Conservation (phyloP, 2,113 vertebrate species). For the Tragulus kanchil region DNA sequence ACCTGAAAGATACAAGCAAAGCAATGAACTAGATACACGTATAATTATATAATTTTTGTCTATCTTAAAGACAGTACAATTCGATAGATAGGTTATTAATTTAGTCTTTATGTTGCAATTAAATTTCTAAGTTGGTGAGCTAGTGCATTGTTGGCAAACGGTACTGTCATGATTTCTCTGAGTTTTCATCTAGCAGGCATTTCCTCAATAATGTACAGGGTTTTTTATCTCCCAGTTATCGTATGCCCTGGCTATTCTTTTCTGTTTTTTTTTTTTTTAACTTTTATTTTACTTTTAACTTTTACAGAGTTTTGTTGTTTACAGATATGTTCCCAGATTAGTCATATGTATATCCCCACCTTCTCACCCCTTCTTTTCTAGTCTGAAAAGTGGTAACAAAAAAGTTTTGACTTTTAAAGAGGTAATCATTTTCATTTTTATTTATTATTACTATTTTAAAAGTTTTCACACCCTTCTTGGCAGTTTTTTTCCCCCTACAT, state of each 20-base stretch:
- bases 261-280: too few species aligned
- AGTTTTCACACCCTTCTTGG: neutral
- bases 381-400: neutral
- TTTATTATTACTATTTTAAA: neutral
- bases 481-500: neutral
- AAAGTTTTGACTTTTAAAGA: constrained; percentile 37
- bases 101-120: neutral
- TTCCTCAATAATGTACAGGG: neutral
- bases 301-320: too few species aligned
- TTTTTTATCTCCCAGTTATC: neutral
- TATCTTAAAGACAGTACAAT: constrained; percentile 13
- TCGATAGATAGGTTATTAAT: neutral
- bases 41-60: neutral
- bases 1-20: neutral
- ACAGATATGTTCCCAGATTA: too few species aligned
- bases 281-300: too few species aligned
- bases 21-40: neutral
- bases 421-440: neutral
- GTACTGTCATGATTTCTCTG: neutral
- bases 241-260: neutral
- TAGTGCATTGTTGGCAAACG: neutral
- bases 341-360: too few species aligned
- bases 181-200: neutral
- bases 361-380: neutral
- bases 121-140: neutral